Base-by-base conservation (phyloP, 2,113 vertebrate genomes). In the Cinclus cinclus region DNA sequence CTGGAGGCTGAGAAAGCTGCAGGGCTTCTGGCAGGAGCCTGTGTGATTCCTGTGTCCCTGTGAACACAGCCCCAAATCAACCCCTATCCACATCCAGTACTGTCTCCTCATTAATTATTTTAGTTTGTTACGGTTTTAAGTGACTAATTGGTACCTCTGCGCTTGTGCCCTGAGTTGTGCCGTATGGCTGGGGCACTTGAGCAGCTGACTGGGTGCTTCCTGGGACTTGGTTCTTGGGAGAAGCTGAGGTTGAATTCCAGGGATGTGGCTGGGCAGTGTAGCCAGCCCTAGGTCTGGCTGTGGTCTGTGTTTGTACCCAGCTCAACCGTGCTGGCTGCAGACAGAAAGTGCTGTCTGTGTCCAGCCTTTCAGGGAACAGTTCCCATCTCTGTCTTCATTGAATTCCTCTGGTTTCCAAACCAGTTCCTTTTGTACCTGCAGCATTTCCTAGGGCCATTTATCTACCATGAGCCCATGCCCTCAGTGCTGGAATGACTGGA, bases 101-200 rank as follows among this genome's bases (percentile, higher is more conserved):
- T 24, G 41, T 35, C 12, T 42, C 12, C 25, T 67, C 13, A 19
- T 46, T 6, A 76, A 33, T 18, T 74, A 3, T 5, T 92, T 82
- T 77, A 44, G 23, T 83, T 85, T 81, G 46, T 6, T 82, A 58
- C 35, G 27, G 15, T 52, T 95, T 85, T 69, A 76, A 73, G 30
- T 69, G 50, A 65, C 10, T 47, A 8, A 49, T 19, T 33, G 25
- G 13, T 25, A 11, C 8, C 18, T 25, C 39, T 23, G 21, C 27
- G 42, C 24, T 23, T 50, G 39, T 37, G 42, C 31, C 50, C 0
- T 0, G 50, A 41, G n/a, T 20, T n/a, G 9, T 25, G 49, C 37
- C n/a, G 4, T 2, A 1, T 0, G 7, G 16, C 46, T 3, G 6
- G 44, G 44, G 49, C n/a, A 25, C 53, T 53, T 1, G 0, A 12